phyloP scores from a whole-genome alignment of 2,888 invertebrate genomes.

The Neuroscelio doddi region DNA sequence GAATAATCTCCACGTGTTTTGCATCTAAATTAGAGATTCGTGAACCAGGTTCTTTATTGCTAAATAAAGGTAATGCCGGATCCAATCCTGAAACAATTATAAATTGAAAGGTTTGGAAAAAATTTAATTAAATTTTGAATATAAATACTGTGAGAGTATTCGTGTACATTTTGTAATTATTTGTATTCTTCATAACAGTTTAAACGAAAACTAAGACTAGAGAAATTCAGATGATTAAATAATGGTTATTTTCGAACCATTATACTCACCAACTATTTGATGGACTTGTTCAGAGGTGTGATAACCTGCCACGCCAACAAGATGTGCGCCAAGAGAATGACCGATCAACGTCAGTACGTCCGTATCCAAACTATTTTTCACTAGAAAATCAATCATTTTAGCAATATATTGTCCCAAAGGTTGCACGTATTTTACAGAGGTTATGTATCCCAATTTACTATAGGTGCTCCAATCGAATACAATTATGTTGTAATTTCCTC shows the following conservation, averaged over 20 bases:
- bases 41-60: slow-evolving; percentile 44
- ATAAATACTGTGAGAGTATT: too few species aligned
- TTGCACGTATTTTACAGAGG: slow-evolving; percentile 50
- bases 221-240: too few species aligned
- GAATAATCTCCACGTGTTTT: slow-evolving; percentile 67
- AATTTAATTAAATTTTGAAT: too few species aligned
- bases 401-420: slow-evolving; percentile 52
- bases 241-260: too few species aligned
- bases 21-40: slow-evolving; percentile 67
- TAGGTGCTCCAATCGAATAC: slow-evolving; percentile 63
- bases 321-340: slow-evolving; percentile 64
- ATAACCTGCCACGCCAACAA: slow-evolving; percentile 57
- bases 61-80: slow-evolving; percentile 68
- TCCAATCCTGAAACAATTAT: slow-evolving; percentile 63
- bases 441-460: slow-evolving; percentile 46
- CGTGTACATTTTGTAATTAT: too few species aligned
- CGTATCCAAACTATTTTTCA: slow-evolving; percentile 49
- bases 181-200: too few species aligned
- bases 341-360: slow-evolving; percentile 55
- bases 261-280: slow-evolving; percentile 58
- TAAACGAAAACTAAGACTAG: too few species aligned
- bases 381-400: slow-evolving; percentile 60
- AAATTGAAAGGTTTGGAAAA: too few species aligned
- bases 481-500: slow-evolving; percentile 60
- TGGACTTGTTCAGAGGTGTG: slow-evolving; percentile 43